phyloP scores from a whole-genome alignment of 53 echinoderm and acorn worm species.

The Pentamera pediparva region DNA sequence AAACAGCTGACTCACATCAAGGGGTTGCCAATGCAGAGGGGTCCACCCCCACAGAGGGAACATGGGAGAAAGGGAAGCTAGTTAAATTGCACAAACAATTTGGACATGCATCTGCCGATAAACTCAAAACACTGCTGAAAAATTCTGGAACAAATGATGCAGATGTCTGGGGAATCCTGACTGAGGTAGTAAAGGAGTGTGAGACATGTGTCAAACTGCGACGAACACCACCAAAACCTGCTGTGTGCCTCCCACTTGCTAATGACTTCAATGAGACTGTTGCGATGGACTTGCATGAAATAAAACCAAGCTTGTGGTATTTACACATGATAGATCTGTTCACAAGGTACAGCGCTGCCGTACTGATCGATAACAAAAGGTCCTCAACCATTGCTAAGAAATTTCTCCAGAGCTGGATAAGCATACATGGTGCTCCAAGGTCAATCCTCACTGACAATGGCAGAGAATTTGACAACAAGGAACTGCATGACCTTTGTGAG shows the following conservation, averaged over 20 bases:
- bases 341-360: constrained; percentile 29
- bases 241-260: constrained; percentile 31
- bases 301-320: constrained; percentile 16
- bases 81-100: not conserved
- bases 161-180: not conserved
- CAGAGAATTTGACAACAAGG: constrained; percentile 21
- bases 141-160: not conserved
- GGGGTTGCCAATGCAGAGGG: not conserved
- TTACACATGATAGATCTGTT: constrained; percentile 41
- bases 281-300: constrained; percentile 27
- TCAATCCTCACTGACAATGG: constrained; percentile 19
- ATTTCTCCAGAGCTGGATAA: constrained; percentile 36
- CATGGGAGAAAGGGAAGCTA: not conserved
- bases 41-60: not conserved
- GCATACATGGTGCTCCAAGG: constrained; percentile 39
- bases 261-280: constrained; percentile 42
- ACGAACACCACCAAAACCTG: constrained; percentile 25
- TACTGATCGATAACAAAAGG: constrained; percentile 26
- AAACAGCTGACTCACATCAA: not conserved
- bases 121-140: not conserved
- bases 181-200: constrained; percentile 24
- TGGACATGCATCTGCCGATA: not conserved
- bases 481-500: constrained; percentile 21
- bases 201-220: constrained; percentile 26
- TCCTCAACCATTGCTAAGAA: constrained; percentile 31